Base-by-base conservation (phyloP, 2,888 invertebrate species). In the Megastigmus dorsalis region DNA sequence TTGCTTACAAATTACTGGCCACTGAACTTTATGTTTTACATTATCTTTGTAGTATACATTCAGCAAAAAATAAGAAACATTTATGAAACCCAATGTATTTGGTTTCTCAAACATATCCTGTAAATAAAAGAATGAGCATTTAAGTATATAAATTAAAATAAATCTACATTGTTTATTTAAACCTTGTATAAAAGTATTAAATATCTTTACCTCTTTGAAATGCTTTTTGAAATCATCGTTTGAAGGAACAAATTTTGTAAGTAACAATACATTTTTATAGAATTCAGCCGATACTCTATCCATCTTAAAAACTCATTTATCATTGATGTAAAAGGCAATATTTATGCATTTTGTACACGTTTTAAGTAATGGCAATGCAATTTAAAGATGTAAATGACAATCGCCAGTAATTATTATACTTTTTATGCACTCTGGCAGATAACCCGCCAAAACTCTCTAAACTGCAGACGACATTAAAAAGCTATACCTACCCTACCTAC, bases 81-180 rank as follows among this genome's bases (percentile, higher is more conserved):
- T 81, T 41, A 86, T 78, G 54, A 88, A 87, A 36, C 87, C 88
- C 2, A 79, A 23, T 6, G 86, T 84, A 54, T 88, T 88, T 0
- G 87, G 87, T 60, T 85, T 87, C n/a, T 86, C 83, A 65, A 88
- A 88, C 87, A 88, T 88, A 54, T 83, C 84, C 87, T 87, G 52
- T 2, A 76, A 67, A 79, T n/a, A 65, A 55, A 68, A 59, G 6
- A 41, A 36, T 30, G 13, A 30, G 2, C 30, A 63, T 60, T 43
- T 43, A 69, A 54, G 65, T 33, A 50, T 38, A 15, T 6, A 50
- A 38, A 59, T 26, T 38, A n/a, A n/a, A n/a, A n/a, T n/a, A n/a
- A n/a, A n/a, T n/a, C n/a, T n/a, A n/a, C n/a, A n/a, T n/a, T n/a
- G n/a, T n/a, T n/a, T n/a, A n/a, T n/a, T n/a, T n/a, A n/a, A n/a